These are phyloP conservation scores for Rhinichthys osculus DNA, from an alignment of 2,797 vertebrate genomes.

Conservation along the genomic window DNA sequence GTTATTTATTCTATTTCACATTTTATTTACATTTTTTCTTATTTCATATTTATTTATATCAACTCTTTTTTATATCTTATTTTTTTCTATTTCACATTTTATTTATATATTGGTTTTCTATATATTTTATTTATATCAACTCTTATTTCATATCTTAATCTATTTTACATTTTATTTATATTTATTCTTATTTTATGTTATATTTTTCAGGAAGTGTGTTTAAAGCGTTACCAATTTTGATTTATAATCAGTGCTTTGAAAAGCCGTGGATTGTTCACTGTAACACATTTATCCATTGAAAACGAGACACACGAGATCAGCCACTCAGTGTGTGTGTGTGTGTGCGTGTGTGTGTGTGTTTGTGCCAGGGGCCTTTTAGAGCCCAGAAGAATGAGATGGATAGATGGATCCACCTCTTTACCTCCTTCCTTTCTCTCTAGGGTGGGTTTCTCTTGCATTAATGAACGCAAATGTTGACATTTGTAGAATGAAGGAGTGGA, in stretches of 20 bases:
- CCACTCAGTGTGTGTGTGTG: too few relatives aligned
- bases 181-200: background rate
- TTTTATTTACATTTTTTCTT: background rate
- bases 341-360: too few relatives aligned
- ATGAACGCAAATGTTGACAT: constrained; percentile 73
- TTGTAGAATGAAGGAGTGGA: constrained; percentile 53
- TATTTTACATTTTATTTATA: background rate
- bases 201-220: background rate
- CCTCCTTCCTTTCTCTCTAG: constrained; percentile 10
- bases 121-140: background rate
- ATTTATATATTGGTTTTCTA: background rate
- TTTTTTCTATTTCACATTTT: background rate
- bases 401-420: constrained; percentile 8
- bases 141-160: background rate
- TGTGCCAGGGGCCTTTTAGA: background rate
- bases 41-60: background rate
- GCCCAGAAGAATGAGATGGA: constrained; percentile 1
- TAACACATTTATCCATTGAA: constrained; percentile 39
- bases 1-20: background rate
- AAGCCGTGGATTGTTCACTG: too few relatives aligned
- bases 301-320: constrained; percentile 64
- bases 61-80: background rate
- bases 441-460: constrained; percentile 71
- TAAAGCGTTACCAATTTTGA: background rate
- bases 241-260: constrained; percentile 5